These are phyloP conservation scores for Zosterops pallidus DNA, from an alignment of 2,113 vertebrate genomes.

Conservation along the genomic window DNA sequence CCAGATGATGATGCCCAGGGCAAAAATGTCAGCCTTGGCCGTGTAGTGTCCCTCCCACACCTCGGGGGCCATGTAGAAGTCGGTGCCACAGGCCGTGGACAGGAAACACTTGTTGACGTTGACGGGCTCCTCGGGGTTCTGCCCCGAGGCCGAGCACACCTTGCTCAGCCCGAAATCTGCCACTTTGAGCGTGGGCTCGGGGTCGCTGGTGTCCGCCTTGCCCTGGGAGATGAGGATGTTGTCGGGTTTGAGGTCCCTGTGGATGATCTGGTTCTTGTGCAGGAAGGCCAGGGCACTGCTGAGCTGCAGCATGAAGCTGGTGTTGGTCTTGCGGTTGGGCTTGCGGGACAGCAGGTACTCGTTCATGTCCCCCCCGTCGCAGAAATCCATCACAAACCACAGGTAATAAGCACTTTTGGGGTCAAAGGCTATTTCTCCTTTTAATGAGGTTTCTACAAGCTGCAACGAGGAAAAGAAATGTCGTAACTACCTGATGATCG, in stretches of 20 bases:
- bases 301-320: constrained; percentile 97
- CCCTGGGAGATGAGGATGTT: constrained; percentile 94
- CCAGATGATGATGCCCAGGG: constrained; percentile 96
- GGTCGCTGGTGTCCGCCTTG: constrained; percentile 71
- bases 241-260: constrained; percentile 95
- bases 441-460: constrained; percentile 96
- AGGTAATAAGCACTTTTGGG: constrained; percentile 93
- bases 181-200: constrained; percentile 92
- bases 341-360: constrained; percentile 93
- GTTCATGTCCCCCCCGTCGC: constrained; percentile 97
- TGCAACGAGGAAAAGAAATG: constrained; percentile 56
- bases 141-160: constrained; percentile 87
- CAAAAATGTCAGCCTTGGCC: constrained; percentile 97
- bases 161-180: constrained; percentile 96
- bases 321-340: constrained; percentile 93
- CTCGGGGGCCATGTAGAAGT: constrained; percentile 98
- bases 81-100: constrained; percentile 93
- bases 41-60: constrained; percentile 98
- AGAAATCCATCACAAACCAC: constrained; percentile 99
- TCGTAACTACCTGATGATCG: not conserved
- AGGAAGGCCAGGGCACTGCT: constrained; percentile 96
- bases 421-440: constrained; percentile 95
- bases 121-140: constrained; percentile 90
- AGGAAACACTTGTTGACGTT: constrained; percentile 95
- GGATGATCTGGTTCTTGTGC: constrained; percentile 96